Percentiles rank a stretch among this genome's conserved stretches.
Evolutionary conservation across 2,113 vertebrate genomes (phyloP).

Genomic region (Aegotheles bennettii): DNA sequence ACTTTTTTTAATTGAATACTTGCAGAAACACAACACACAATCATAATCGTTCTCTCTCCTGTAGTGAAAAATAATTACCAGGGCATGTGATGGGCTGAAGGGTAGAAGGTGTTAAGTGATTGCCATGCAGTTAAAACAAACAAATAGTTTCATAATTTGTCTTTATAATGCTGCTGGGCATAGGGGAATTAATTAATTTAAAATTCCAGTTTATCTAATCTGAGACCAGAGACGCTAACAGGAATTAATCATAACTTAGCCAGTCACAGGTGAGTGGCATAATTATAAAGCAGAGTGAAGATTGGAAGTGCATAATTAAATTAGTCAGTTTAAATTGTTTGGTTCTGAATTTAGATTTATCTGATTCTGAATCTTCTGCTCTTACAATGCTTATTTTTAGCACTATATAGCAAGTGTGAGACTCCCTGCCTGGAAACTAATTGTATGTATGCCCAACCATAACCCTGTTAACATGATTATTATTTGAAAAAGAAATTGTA

Average conservation of each 20-base stretch:
- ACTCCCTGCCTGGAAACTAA: neutral
- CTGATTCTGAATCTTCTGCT: neutral
- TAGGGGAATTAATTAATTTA: constrained; percentile 4
- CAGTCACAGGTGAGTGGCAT: constrained; percentile 29
- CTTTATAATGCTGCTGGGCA: neutral
- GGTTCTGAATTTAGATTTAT: neutral
- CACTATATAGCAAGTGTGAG: neutral
- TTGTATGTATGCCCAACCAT: neutral
- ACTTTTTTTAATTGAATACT: too few relatives aligned
- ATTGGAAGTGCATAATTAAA: constrained; percentile 13
- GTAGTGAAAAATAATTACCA: constrained; percentile 7
- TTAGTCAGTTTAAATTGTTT: constrained; percentile 11
- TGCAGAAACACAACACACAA: neutral
- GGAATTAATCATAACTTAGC: constrained; percentile 26
- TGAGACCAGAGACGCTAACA: neutral
- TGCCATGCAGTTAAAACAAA: neutral
- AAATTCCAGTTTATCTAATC: constrained; percentile 22
- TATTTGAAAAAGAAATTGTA: neutral
- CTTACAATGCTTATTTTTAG: neutral
- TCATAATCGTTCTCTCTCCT: neutral
- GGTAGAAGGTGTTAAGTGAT: neutral
- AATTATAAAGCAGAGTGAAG: constrained; percentile 25
- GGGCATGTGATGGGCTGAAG: neutral
- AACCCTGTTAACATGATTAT: neutral
- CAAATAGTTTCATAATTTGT: neutral